Evolutionary conservation across 2,113 vertebrate genomes (phyloP).

Genomic region (Ondatra zibethicus): DNA sequence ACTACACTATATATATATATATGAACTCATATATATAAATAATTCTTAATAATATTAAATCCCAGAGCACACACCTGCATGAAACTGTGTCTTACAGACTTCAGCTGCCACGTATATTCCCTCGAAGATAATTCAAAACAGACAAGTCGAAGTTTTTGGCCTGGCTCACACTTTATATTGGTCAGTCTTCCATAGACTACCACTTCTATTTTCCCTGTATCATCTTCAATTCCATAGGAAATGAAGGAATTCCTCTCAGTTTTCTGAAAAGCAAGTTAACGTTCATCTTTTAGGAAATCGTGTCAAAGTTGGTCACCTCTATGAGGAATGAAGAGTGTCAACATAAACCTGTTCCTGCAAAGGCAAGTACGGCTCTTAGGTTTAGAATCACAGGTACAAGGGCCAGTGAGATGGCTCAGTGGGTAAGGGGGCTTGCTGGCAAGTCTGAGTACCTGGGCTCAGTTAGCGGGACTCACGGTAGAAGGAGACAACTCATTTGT

Average conservation of each 20-base stretch:
- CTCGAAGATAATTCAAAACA: slow-evolving; percentile 50
- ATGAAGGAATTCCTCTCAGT: accelerated
- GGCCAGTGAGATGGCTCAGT: background rate
- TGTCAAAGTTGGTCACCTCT: background rate
- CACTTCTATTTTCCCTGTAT: slow-evolving; percentile 59
- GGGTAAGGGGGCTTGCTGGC: background rate
- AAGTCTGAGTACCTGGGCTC: background rate
- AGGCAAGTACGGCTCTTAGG: background rate
- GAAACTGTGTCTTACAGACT: slow-evolving; percentile 48
- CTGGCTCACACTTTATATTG: slow-evolving; percentile 13
- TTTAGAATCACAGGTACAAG: background rate
- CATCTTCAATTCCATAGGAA: slow-evolving; percentile 55
- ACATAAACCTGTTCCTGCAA: background rate
- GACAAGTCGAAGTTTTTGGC: slow-evolving; percentile 30
- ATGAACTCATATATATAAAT: no score
- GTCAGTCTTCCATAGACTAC: slow-evolving; percentile 19
- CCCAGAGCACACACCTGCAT: slow-evolving; percentile 35
- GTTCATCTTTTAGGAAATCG: background rate
- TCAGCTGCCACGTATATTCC: background rate
- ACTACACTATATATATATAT: no score
- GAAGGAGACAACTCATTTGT: background rate
- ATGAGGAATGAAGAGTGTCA: background rate
- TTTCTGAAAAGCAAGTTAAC: slow-evolving; percentile 64
- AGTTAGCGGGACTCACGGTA: no score
- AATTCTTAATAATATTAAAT: no score